These are phyloP conservation scores for Cervus canadensis DNA, from an alignment of 2,113 vertebrate genomes.

Conservation along the genomic window DNA sequence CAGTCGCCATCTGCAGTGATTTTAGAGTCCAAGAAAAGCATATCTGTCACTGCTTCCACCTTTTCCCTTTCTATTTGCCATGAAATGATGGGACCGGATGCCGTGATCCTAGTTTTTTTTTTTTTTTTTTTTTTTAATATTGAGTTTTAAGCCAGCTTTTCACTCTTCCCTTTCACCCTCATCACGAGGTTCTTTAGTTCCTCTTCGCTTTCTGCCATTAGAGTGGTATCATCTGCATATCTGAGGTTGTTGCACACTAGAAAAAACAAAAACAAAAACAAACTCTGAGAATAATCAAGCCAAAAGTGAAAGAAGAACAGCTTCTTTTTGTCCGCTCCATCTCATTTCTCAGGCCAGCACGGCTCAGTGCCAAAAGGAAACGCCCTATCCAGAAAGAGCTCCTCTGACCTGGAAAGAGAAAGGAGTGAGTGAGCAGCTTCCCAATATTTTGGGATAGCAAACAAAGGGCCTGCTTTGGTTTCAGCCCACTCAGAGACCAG, in stretches of 20 bases:
- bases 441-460: not conserved
- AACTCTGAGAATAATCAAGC: not conserved
- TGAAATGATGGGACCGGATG: not conserved
- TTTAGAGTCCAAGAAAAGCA: not conserved
- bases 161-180: not conserved
- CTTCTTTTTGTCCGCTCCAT: not conserved
- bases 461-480: not conserved
- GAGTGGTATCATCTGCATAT: not conserved
- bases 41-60: not conserved
- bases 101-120: not conserved
- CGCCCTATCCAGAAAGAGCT: not conserved
- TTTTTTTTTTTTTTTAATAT: not conserved
- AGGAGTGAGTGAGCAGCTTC: not conserved
- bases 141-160: not conserved
- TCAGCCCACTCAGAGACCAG: not conserved
- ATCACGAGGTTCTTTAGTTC: not conserved
- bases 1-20: fast-evolving
- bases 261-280: not conserved
- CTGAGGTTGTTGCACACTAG: not conserved
- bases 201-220: not conserved
- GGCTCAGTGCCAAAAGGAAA: not conserved
- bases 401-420: not conserved
- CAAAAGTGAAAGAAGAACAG: not conserved
- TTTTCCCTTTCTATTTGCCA: not conserved
- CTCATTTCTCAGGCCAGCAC: too few species aligned